Percentiles rank a stretch among this genome's conserved stretches.
Evolutionary conservation across 2,797 vertebrate species (phyloP).

Genomic region (Rallus crepitans): DNA sequence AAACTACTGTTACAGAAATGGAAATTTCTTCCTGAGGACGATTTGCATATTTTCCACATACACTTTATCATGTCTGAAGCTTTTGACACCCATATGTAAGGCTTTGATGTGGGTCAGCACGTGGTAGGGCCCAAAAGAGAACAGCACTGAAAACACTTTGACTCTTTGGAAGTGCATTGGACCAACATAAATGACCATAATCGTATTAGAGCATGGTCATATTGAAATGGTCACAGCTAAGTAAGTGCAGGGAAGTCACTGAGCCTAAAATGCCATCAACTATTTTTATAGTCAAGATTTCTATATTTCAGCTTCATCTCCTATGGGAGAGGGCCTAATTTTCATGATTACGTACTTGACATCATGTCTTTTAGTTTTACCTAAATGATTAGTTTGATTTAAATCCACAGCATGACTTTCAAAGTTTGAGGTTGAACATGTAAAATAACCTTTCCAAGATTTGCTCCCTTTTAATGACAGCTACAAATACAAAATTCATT

Average conservation of each 20-base stretch:
- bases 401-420: not conserved
- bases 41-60: conserved; percentile 57
- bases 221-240: not conserved
- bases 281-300: not conserved
- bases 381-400: not conserved
- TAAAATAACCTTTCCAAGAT: not conserved
- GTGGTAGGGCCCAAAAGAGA: not conserved
- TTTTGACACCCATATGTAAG: not conserved
- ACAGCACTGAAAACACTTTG: not conserved
- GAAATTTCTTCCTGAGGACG: not conserved
- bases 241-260: not conserved
- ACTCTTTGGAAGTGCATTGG: not conserved
- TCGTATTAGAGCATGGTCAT: not conserved
- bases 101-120: conserved; percentile 41
- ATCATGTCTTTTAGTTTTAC: accelerated
- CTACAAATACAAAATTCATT: not conserved
- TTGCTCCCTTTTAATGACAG: not conserved
- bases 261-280: conserved; percentile 21
- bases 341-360: not conserved
- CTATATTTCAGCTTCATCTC: not conserved
- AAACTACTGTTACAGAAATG: conserved; percentile 38
- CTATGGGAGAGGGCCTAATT: not conserved
- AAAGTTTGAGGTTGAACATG: not conserved
- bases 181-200: conserved; percentile 1
- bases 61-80: not conserved